Conservation (phyloP, 2,113 vertebrate species). For the Nematolebias whitei region DNA sequence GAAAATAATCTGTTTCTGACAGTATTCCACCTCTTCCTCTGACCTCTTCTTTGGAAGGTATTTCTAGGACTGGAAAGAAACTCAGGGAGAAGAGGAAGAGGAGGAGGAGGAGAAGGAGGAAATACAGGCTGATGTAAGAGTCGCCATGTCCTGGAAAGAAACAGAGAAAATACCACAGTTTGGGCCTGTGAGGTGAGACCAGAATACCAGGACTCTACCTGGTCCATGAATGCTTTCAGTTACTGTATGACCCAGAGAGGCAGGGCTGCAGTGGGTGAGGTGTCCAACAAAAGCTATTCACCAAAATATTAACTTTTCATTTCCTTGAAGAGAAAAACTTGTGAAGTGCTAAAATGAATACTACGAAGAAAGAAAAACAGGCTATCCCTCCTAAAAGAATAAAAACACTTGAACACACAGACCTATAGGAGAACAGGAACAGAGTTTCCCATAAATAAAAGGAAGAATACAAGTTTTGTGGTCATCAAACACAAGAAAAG, state of each 20-base stretch:
- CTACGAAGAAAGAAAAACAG: slow-evolving; percentile 10
- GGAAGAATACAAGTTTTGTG: no score
- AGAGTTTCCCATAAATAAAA: neutral
- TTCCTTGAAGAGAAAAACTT: no score
- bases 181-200: slow-evolving; percentile 77
- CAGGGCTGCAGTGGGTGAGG: slow-evolving; percentile 74
- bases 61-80: slow-evolving; percentile 58
- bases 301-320: no score
- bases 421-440: neutral
- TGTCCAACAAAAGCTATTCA: no score
- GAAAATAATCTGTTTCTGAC: slow-evolving; percentile 54
- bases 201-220: slow-evolving; percentile 90
- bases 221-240: slow-evolving; percentile 89
- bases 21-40: slow-evolving; percentile 69
- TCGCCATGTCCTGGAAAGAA: slow-evolving; percentile 72
- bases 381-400: slow-evolving; percentile 6
- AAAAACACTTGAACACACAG: neutral
- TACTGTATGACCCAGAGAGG: slow-evolving; percentile 81
- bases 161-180: slow-evolving; percentile 80
- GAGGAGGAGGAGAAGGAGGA: slow-evolving; percentile 29
- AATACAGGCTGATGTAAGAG: slow-evolving; percentile 87
- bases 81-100: slow-evolving; percentile 27
- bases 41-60: slow-evolving; percentile 62
- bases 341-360: slow-evolving; percentile 10
- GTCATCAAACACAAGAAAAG: no score